phyloP scores from a whole-genome alignment of 2,797 vertebrate genomes.

The Myotis findleyi region DNA sequence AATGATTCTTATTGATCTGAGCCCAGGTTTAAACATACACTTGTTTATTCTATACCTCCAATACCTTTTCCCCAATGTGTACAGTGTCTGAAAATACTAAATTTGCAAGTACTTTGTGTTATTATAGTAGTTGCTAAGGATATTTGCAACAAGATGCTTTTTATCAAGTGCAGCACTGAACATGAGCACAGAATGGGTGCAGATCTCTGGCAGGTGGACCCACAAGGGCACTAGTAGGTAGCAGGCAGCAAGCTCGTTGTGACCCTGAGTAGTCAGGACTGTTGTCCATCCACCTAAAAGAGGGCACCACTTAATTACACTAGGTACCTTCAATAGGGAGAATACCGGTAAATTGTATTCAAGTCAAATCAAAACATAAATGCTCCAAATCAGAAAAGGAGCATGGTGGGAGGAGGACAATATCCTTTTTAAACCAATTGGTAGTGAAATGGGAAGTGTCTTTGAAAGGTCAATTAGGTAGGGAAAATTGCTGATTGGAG shows the following conservation, averaged over 20 bases:
- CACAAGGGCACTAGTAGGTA: neutral
- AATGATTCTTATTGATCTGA: neutral
- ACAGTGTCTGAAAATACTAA: neutral
- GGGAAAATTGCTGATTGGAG: neutral
- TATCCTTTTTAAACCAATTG: neutral
- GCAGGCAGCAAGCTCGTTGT: neutral
- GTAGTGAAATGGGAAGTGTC: neutral
- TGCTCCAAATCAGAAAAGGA: neutral
- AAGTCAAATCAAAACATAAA: neutral
- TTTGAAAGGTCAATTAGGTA: neutral
- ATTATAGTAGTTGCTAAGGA: neutral
- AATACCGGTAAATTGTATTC: neutral
- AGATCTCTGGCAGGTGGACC: too few relatives aligned
- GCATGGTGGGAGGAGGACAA: neutral
- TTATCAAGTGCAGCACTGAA: neutral
- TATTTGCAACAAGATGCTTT: neutral
- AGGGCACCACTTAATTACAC: neutral
- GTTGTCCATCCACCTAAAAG: neutral
- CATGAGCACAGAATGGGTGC: neutral
- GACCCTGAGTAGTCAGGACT: neutral
- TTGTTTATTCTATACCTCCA: neutral
- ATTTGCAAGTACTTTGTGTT: neutral
- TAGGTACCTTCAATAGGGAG: neutral
- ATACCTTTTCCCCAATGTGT: neutral
- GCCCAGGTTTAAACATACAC: neutral